Percentiles rank a stretch among this genome's conserved stretches.
Evolutionary conservation across 2,888 invertebrate species (phyloP).

Genomic region (Lysandra coridon): DNA sequence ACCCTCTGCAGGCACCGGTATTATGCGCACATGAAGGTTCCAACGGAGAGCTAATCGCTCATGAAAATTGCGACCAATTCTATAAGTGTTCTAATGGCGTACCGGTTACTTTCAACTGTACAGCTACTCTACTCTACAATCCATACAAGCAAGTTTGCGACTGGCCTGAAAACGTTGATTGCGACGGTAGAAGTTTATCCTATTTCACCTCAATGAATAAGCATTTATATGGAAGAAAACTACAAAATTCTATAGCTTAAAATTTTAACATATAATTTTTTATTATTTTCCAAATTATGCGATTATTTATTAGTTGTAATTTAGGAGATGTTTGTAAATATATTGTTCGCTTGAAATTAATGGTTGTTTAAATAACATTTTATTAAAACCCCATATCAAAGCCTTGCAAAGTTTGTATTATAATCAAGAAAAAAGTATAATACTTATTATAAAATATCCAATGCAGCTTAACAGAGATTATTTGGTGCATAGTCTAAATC

Average conservation of each 20-base stretch:
- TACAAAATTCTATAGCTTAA: neutral
- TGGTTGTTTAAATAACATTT: neutral
- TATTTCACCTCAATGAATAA: conserved; percentile 31
- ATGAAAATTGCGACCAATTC: conserved; percentile 50
- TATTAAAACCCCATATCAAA: neutral
- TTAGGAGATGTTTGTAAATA: neutral
- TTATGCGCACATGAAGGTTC: conserved; percentile 44
- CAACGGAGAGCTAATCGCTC: conserved; percentile 45
- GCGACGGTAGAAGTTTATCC: conserved; percentile 31
- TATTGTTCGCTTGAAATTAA: neutral
- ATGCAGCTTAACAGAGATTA: too few species aligned
- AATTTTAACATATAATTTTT: neutral
- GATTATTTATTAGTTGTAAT: neutral
- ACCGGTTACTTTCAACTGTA: conserved; percentile 44
- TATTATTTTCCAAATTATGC: neutral
- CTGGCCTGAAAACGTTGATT: conserved; percentile 35
- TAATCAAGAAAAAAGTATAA: too few species aligned
- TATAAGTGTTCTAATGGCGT: conserved; percentile 44
- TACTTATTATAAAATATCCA: too few species aligned
- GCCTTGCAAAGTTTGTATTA: neutral
- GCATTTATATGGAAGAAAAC: conserved; percentile 28
- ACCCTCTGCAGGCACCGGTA: conserved; percentile 35
- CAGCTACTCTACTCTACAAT: conserved; percentile 43
- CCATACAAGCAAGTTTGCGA: conserved; percentile 37
- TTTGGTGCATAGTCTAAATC: too few species aligned